phyloP scores from a whole-genome alignment of 2,797 vertebrate genomes.

The Gallinago stenura region DNA sequence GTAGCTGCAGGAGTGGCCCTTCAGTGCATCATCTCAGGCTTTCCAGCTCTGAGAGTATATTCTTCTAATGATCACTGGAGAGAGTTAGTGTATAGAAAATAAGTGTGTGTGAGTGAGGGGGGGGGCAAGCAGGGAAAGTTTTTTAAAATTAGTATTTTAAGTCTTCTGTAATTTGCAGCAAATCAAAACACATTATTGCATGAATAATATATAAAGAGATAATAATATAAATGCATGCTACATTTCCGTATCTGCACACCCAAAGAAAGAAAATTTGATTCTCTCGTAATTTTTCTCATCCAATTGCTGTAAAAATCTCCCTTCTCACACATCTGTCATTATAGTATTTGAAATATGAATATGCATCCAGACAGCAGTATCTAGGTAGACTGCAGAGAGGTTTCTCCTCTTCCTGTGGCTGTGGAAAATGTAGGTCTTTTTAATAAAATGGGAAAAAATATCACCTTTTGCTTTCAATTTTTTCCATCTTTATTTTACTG shows the following conservation, averaged over 20 bases:
- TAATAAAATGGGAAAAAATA: neutral
- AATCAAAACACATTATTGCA: neutral
- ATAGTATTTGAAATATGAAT: neutral
- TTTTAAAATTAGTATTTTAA: conserved; percentile 9
- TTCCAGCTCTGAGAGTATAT: neutral
- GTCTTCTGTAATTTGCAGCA: neutral
- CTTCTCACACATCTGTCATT: neutral
- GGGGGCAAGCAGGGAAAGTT: neutral
- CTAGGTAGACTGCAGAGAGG: neutral
- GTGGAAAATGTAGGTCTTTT: neutral
- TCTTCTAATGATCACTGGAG: neutral
- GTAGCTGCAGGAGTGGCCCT: neutral
- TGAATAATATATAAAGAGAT: neutral
- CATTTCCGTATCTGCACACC: neutral
- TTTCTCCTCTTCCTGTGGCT: neutral
- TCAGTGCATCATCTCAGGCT: neutral
- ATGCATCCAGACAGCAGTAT: neutral
- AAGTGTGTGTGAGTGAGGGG: neutral
- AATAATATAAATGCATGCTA: neutral
- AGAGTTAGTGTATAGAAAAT: neutral
- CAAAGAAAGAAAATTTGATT: neutral
- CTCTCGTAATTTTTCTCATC: neutral
- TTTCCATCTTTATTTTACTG: neutral
- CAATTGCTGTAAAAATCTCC: neutral
- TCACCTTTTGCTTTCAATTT: neutral